phyloP scores from a whole-genome alignment of 1,140 invertebrate species.

The Dolichoris vasculosae region DNA sequence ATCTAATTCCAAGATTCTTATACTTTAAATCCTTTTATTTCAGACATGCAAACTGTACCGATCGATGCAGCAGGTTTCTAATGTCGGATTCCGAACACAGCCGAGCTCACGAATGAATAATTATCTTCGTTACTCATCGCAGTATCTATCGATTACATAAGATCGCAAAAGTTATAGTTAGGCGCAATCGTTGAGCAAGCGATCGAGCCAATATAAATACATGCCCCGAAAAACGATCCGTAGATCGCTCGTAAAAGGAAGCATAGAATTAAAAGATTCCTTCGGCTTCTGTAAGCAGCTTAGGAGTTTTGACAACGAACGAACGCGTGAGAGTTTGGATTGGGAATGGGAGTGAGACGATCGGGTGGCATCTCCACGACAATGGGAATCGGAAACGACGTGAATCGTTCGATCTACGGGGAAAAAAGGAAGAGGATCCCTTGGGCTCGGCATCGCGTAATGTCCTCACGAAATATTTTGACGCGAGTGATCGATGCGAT shows the following conservation, averaged over 20 bases:
- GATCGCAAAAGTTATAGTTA: neutral
- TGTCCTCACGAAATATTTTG: conserved; percentile 59
- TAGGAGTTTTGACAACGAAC: neutral
- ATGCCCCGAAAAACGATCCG: too few relatives aligned
- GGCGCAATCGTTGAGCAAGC: too few relatives aligned
- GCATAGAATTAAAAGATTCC: conserved; percentile 14
- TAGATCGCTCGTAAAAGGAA: too few relatives aligned
- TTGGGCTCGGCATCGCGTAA: neutral
- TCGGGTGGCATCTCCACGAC: neutral
- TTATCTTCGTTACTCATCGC: neutral
- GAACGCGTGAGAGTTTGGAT: neutral
- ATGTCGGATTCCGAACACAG: too few relatives aligned
- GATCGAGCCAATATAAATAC: too few relatives aligned
- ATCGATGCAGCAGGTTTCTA: too few relatives aligned
- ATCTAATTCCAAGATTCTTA: too few relatives aligned
- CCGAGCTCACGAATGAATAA: too few relatives aligned
- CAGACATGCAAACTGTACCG: too few relatives aligned
- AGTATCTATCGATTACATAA: neutral
- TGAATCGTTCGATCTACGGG: conserved; percentile 27
- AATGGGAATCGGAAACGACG: conserved; percentile 5
- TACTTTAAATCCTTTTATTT: too few relatives aligned
- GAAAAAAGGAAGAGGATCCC: conserved; percentile 2
- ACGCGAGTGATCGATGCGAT: conserved; percentile 58
- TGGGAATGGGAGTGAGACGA: neutral
- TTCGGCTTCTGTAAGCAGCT: conserved; percentile 12